Evolutionary conservation across 2,888 invertebrate species (phyloP), one percentile per base, ranked within the genome.

Genomic region (Drosophila paracracens): DNA sequence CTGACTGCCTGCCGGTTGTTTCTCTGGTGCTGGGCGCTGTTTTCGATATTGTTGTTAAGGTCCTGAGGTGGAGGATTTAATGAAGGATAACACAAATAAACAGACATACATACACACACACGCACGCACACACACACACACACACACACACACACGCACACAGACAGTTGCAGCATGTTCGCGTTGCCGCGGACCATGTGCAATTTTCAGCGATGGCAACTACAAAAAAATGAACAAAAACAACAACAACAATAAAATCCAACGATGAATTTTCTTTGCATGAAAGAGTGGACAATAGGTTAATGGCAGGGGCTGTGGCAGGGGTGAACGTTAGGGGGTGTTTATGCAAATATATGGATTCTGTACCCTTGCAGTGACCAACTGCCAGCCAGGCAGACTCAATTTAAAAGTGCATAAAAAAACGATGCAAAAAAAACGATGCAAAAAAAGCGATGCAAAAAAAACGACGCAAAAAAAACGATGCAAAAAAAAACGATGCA

Each of bases 1-100:
- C 21, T 21, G 21, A 11, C 51, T 56, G 59, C 27, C 50, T 64
- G 40, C 38, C 62, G 31, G n/a, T 50, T 69, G 62, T 74, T 74
- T 76, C 69, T 80, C 64, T 66, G 67, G 70, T 36, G 51, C 27
- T 64, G 25, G 59, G 31, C 60, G 63, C 61, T 81, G 64, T 74
- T 81, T 86, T 88, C 87, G 84, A 85, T 87, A 85, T 83, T 81
- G 83, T 81, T 86, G 82, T 87, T 86, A 65, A 74, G 75, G 76
- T 69, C 70, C 74, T 70, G 79, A 81, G 87, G 87, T 85, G 85
- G 87, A 83, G 89, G 89, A 85, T 85, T 85, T 86, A 85, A 88
- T 85, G 87, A 88, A 85, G 83, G 89, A 88, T 83, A 88, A 81
- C 86, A 75, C 77, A 74, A 68, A 54, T 54, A 64, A 58, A 72